phyloP scores from a whole-genome alignment of 2,797 vertebrate species.

The Anisognathus igniventris region DNA sequence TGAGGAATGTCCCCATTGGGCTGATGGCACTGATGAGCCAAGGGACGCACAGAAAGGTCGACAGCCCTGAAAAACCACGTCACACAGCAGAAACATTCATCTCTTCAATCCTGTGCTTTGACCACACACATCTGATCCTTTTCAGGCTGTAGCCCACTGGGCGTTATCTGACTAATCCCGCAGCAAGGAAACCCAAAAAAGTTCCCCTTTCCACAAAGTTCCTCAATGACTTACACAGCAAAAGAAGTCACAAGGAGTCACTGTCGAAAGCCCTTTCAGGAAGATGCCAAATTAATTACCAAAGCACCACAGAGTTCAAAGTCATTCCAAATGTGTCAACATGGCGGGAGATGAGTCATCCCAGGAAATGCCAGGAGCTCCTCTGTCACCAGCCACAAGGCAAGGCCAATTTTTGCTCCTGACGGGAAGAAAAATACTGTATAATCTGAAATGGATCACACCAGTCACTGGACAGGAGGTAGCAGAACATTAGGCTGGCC shows the following conservation, averaged over 20 bases:
- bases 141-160: not conserved
- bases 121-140: not conserved
- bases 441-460: not conserved
- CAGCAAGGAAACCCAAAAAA: not conserved
- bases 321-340: not conserved
- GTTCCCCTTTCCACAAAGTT: not conserved
- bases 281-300: slow-evolving; percentile 11
- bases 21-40: not conserved
- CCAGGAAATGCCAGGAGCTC: slow-evolving; percentile 34
- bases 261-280: not conserved
- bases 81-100: not conserved
- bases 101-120: not conserved
- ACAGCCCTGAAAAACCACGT: not conserved
- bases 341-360: slow-evolving; percentile 8
- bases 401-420: not conserved
- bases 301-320: not conserved
- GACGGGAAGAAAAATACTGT: slow-evolving; percentile 25
- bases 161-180: not conserved
- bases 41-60: not conserved
- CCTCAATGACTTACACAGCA: not conserved
- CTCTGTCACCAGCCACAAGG: slow-evolving; percentile 12
- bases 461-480: not conserved
- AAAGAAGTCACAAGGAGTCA: not conserved
- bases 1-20: not conserved
- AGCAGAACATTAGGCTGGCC: not conserved